These are phyloP conservation scores for Pseudococcus viburni DNA, from an alignment of 2,888 invertebrate genomes.

Conservation along the genomic window DNA sequence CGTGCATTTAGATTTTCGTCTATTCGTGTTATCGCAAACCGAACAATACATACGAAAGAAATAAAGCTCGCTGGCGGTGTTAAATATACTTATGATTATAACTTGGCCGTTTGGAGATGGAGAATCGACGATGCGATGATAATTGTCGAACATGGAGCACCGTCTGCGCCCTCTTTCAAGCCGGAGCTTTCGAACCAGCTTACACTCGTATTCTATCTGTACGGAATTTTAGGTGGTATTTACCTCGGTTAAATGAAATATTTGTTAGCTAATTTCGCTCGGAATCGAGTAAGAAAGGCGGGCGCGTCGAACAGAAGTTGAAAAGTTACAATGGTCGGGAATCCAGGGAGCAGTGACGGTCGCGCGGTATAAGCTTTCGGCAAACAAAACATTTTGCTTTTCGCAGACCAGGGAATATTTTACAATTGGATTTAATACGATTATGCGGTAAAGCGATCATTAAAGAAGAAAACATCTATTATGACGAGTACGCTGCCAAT, in stretches of 20 bases:
- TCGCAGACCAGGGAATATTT: background rate
- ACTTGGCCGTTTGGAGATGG: no score
- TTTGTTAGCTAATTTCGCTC: background rate
- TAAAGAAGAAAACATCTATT: background rate
- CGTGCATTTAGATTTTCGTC: no score
- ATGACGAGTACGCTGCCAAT: no score
- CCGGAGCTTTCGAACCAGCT: background rate
- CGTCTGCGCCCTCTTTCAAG: background rate
- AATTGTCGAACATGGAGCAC: background rate
- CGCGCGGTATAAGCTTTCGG: background rate
- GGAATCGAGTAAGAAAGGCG: background rate
- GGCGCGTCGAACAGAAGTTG: background rate
- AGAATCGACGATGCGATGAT: background rate
- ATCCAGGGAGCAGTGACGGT: background rate
- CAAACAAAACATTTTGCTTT: background rate
- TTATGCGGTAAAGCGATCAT: background rate
- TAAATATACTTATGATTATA: no score
- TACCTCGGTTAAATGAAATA: conserved; percentile 1
- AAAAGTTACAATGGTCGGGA: background rate
- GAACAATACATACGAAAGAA: no score
- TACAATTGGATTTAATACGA: background rate
- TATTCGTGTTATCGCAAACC: no score
- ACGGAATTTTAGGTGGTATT: background rate
- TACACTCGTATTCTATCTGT: background rate
- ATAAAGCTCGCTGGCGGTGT: no score